Conservation (phyloP, 2,888 invertebrate genomes). For the Teinopalpus imperialis region DNA sequence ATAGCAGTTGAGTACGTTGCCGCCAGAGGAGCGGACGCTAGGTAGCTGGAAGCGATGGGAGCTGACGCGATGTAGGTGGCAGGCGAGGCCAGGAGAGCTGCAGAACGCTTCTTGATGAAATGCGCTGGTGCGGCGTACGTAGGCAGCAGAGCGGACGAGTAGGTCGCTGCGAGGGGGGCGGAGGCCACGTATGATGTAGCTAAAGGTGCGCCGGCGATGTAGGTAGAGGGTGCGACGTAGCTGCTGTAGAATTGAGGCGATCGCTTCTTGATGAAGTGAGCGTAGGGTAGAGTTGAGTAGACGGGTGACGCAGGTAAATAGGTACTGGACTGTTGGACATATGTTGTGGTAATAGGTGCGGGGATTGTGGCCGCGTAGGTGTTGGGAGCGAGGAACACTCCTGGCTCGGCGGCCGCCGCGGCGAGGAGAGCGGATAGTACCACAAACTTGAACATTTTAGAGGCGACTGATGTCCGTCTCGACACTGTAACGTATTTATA, state of each 20-base stretch:
- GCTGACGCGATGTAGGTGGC: too few species aligned
- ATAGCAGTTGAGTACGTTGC: not conserved
- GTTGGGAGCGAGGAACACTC: slow-evolving; percentile 22
- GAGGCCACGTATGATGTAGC: not conserved
- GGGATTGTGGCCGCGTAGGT: slow-evolving; percentile 8
- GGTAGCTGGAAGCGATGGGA: too few species aligned
- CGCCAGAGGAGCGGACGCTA: not conserved
- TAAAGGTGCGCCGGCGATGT: slow-evolving; percentile 31
- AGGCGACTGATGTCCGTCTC: slow-evolving; percentile 31
- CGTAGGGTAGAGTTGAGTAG: slow-evolving; percentile 33
- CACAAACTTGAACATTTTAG: slow-evolving; percentile 43
- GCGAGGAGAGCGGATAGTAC: slow-evolving; percentile 74
- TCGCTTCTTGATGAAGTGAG: slow-evolving; percentile 51
- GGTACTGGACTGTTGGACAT: slow-evolving; percentile 29
- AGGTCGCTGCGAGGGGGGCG: slow-evolving; percentile 1
- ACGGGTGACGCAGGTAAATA: slow-evolving; percentile 38
- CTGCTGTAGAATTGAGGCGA: slow-evolving; percentile 39
- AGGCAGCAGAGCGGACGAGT: slow-evolving; percentile 11
- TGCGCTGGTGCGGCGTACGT: slow-evolving; percentile 11
- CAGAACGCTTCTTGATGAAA: slow-evolving; percentile 20
- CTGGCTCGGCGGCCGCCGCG: slow-evolving; percentile 60
- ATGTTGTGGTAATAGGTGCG: slow-evolving; percentile 30
- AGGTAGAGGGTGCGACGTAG: slow-evolving; percentile 31
- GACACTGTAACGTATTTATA: slow-evolving; percentile 1
- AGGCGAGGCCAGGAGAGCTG: not conserved